A percentile compares a stretch with the other conserved stretches of the same genome.
phyloP scores from a whole-genome alignment of 2,797 vertebrate species.

The Ciconia nigra region DNA sequence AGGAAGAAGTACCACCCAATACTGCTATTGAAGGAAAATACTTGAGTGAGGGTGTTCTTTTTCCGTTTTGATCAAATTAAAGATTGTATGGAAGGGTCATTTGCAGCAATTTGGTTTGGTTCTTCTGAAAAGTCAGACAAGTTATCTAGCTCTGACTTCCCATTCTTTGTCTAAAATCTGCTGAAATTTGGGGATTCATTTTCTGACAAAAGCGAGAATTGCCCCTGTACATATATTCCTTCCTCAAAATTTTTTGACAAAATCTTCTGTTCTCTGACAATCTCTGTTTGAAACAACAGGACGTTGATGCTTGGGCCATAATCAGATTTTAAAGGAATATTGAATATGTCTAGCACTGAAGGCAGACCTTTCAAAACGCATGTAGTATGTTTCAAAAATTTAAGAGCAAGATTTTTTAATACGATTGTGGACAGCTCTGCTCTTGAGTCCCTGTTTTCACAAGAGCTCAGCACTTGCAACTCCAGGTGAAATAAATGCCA shows the following conservation, averaged over 20 bases:
- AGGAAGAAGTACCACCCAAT: neutral
- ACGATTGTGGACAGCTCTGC: neutral
- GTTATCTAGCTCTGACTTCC: neutral
- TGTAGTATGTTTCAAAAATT: neutral
- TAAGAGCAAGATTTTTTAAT: neutral
- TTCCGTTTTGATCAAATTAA: neutral
- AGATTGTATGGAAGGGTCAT: neutral
- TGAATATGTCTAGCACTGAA: neutral
- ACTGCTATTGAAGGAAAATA: neutral
- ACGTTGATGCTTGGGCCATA: neutral
- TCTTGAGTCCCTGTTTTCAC: neutral
- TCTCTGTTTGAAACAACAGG: neutral
- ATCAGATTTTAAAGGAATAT: neutral
- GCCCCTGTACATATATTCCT: rapidly evolving
- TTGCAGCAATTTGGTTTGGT: neutral
- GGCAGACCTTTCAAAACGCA: neutral
- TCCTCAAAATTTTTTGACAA: neutral
- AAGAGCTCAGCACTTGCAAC: neutral
- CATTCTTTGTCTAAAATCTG: neutral
- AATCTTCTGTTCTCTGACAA: neutral
- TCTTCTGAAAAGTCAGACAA: neutral
- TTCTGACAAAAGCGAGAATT: neutral
- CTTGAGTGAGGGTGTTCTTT: neutral
- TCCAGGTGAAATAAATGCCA: conserved; percentile 36
- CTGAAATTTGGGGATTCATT: neutral